These are phyloP conservation scores for Xenops minutus DNA, from an alignment of 2,797 vertebrate species.

Conservation along the genomic window DNA sequence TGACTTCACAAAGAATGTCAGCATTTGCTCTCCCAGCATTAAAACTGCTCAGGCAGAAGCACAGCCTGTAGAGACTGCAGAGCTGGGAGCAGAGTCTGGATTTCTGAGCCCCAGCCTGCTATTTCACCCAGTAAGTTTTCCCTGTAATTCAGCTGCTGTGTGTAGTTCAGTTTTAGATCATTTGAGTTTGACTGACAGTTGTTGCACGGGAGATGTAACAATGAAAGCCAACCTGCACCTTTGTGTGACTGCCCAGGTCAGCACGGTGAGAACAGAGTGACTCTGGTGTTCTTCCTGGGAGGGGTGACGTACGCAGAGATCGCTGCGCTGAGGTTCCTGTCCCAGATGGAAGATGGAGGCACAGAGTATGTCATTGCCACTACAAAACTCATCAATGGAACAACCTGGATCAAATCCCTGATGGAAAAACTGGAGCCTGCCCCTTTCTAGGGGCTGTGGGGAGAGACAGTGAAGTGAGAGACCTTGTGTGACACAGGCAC, in stretches of 20 bases:
- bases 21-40: background rate
- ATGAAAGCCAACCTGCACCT: background rate
- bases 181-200: background rate
- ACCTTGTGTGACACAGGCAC: background rate
- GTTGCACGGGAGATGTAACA: background rate
- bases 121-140: background rate
- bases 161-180: background rate
- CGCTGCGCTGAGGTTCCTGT: constrained; percentile 92
- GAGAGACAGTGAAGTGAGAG: background rate
- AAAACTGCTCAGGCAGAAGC: background rate
- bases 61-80: background rate
- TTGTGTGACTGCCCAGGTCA: constrained; percentile 81
- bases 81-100: background rate
- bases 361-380: constrained; percentile 96
- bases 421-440: constrained; percentile 89
- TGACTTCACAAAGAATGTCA: background rate
- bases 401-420: constrained; percentile 92
- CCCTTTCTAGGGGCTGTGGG: constrained; percentile 57
- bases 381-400: constrained; percentile 94
- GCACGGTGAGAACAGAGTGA: constrained; percentile 93
- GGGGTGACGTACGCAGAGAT: constrained; percentile 95
- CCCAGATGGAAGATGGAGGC: constrained; percentile 95
- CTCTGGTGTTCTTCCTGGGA: constrained; percentile 94
- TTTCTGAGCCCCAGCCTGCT: background rate
- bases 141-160: background rate